A percentile compares a stretch with the other conserved stretches of the same genome.
Conservation (phyloP, 2,113 vertebrate genomes). For the Ictalurus punctatus region DNA sequence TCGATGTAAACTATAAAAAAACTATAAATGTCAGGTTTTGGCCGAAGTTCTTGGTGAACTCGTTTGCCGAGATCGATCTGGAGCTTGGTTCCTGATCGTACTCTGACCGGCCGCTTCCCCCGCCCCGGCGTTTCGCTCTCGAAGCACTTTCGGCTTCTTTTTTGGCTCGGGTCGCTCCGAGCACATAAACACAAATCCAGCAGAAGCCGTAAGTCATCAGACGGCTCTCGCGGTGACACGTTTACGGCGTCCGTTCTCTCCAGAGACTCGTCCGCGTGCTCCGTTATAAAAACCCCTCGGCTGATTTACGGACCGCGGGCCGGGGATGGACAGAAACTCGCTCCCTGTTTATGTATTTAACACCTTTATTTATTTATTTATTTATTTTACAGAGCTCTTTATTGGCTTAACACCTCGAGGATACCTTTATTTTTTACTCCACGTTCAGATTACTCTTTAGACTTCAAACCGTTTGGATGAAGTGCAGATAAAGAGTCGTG, state of each 20-base stretch:
- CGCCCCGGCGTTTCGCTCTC: background rate
- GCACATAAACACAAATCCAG: background rate
- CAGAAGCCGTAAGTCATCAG: background rate
- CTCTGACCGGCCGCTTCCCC: background rate
- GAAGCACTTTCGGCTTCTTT: background rate
- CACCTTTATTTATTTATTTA: too few relatives aligned
- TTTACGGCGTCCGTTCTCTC: conserved; percentile 13
- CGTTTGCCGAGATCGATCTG: background rate
- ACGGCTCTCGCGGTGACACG: conserved; percentile 9
- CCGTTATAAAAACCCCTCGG: background rate
- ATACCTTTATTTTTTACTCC: background rate
- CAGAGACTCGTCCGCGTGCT: background rate
- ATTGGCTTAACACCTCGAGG: background rate
- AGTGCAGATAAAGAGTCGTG: background rate
- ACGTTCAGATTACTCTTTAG: too few relatives aligned
- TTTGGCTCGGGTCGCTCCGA: background rate
- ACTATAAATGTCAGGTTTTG: background rate
- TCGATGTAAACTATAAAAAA: background rate
- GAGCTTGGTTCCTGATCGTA: too few relatives aligned
- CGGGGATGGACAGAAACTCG: background rate
- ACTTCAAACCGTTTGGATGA: background rate
- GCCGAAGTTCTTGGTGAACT: background rate
- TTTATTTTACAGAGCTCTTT: background rate
- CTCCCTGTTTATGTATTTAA: background rate
- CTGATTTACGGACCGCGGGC: background rate